Conservation (phyloP, 2,888 invertebrate genomes). For the Actias luna region DNA sequence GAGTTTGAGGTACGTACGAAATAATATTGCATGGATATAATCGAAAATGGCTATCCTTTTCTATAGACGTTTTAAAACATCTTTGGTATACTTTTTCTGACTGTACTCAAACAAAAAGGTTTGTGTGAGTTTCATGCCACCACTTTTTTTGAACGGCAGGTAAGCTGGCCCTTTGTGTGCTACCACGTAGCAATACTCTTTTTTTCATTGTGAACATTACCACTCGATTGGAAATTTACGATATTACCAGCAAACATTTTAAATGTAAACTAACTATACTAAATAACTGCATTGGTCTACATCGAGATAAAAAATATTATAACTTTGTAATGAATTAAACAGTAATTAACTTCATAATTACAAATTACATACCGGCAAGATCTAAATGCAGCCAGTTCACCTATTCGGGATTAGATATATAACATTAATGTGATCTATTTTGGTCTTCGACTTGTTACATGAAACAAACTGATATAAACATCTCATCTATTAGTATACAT, state of each 20-base stretch:
- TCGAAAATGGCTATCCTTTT: background rate
- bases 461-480: no score
- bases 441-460: no score
- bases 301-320: background rate
- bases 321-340: background rate
- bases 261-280: background rate
- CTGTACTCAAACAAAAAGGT: slow-evolving; percentile 34
- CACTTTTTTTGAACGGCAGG: slow-evolving; percentile 53
- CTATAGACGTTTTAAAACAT: background rate
- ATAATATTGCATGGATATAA: background rate
- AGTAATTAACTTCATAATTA: background rate
- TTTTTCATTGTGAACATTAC: slow-evolving; percentile 55
- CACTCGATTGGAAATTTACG: slow-evolving; percentile 24
- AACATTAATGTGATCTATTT: no score
- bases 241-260: slow-evolving; percentile 20
- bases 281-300: background rate
- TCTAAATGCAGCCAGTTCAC: background rate
- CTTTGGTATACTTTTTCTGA: slow-evolving; percentile 25
- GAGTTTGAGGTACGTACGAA: no score
- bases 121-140: slow-evolving; percentile 37
- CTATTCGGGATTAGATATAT: no score
- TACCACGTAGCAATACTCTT: slow-evolving; percentile 46
- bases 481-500: no score
- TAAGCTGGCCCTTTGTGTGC: slow-evolving; percentile 50
- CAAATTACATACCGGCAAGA: background rate